phyloP scores from a whole-genome alignment of 1,140 invertebrate genomes.

The Drosophila grimshawi region DNA sequence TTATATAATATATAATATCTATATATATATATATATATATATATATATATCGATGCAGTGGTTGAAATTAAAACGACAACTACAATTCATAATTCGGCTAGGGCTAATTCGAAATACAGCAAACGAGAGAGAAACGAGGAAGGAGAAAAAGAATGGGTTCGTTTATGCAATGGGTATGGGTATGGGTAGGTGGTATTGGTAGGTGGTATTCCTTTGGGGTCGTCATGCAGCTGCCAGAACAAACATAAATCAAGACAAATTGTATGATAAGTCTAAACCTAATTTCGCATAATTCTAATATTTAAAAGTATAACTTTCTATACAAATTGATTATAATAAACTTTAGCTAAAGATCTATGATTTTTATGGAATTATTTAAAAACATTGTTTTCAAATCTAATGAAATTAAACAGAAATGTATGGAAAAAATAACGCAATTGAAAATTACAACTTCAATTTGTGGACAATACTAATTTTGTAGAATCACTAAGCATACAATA shows the following conservation, averaged over 20 bases:
- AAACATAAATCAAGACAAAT: not conserved
- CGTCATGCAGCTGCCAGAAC: constrained; percentile 14
- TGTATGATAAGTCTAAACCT: not conserved
- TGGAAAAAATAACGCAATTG: no score
- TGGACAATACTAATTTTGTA: no score
- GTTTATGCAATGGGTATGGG: constrained; percentile 15
- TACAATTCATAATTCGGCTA: constrained; percentile 20
- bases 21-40: no score
- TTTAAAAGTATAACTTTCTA: not conserved
- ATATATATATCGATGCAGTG: not conserved
- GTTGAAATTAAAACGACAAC: constrained; percentile 1
- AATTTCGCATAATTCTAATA: not conserved
- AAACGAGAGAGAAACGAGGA: constrained; percentile 8
- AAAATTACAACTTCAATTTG: no score
- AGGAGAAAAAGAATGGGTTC: constrained; percentile 17
- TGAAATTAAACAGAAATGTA: no score
- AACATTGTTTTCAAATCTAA: no score
- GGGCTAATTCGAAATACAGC: constrained; percentile 15
- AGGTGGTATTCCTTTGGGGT: not conserved
- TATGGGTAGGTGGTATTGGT: not conserved
- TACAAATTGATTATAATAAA: no score
- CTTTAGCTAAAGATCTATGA: no score
- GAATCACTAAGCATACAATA: no score
- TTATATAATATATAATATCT: no score
- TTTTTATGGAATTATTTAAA: no score